Base-by-base conservation (phyloP, 2,113 vertebrate species). In the Bubo bubo region DNA sequence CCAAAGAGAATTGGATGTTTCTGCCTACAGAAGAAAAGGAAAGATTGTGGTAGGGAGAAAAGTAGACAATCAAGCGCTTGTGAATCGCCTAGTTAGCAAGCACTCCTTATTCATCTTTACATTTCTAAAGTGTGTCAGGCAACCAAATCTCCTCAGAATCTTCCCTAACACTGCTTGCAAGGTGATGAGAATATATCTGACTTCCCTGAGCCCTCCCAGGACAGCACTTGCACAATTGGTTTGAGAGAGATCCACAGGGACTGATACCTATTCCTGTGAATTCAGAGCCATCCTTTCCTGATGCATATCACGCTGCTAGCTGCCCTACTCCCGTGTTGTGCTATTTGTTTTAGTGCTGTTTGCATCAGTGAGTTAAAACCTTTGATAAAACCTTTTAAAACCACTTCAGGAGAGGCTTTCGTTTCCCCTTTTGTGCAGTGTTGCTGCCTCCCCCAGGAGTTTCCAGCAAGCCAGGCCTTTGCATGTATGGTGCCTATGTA, bases 181-280 rank as follows among this genome's bases (percentile, higher is more conserved):
- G 22, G 12, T 59, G n/a, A 20, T 23, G 35, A 66, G 67, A 71
- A 62, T 15, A 3, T 10, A 23, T 52, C 34, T 50, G 56, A 71
- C 21, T 56, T 60, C 24, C 24, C 32, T 34, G 15, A 55, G n/a
- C 3, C 22, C 30, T 67, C 13, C 12, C 12, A 10, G 30, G 41
- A 43, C 50, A 92, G 45, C 37, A 18, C 4, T 67, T 63, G 12
- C 28, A 19, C 27, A 6, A 3, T 15, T 27, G 2, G 4, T 52
- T 41, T 68, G 53, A 74, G 50, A 35, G 26, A 53, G 49, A 62
- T 30, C 34, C 50, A 14, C 22, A 28, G n/a, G 23, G 8, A 6
- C 6, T 53, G 52, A 17, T 17, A 15, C 0, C 0, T 12, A 3
- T 17, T n/a, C 6, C 30, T 39, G 27, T 17, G 32, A 21, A 43